Evolutionary conservation across 2,113 vertebrate genomes (phyloP).

Genomic region (Glaucidium brasilianum): DNA sequence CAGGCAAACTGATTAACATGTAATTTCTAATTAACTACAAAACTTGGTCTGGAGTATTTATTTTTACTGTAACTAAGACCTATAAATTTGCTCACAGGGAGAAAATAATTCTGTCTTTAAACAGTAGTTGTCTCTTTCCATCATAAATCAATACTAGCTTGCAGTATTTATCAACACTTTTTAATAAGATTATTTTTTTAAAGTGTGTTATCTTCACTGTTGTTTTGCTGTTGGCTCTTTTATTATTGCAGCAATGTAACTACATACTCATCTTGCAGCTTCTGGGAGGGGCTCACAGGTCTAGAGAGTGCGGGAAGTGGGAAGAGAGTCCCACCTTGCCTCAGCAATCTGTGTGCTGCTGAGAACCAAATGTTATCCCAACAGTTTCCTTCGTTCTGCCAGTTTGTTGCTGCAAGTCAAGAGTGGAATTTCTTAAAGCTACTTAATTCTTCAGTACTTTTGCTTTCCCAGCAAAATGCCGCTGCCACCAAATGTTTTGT

Average conservation of each 20-base stretch:
- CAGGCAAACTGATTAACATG: accelerated
- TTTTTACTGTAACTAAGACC: not conserved
- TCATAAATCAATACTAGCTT: not conserved
- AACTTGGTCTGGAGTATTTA: not conserved
- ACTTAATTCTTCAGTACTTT: not conserved
- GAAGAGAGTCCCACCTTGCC: not conserved
- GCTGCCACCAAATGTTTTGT: accelerated
- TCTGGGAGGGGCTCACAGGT: not conserved
- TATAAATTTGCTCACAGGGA: not conserved
- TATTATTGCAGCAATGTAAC: not conserved
- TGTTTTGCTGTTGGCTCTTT: not conserved
- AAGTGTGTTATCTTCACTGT: not conserved
- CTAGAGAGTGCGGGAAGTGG: not conserved
- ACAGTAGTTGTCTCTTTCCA: not conserved
- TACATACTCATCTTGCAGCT: not conserved
- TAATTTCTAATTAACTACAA: not conserved
- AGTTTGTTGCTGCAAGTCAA: not conserved
- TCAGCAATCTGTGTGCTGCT: not conserved
- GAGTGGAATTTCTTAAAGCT: not conserved
- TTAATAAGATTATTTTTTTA: not conserved
- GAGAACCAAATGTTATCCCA: not conserved
- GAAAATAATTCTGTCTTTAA: not conserved
- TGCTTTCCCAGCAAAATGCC: not conserved
- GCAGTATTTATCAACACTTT: conserved; percentile 10
- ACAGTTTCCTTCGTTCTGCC: not conserved